phyloP scores from a whole-genome alignment of 2,113 vertebrate species.

The Brachyhypopomus occidentalis region DNA sequence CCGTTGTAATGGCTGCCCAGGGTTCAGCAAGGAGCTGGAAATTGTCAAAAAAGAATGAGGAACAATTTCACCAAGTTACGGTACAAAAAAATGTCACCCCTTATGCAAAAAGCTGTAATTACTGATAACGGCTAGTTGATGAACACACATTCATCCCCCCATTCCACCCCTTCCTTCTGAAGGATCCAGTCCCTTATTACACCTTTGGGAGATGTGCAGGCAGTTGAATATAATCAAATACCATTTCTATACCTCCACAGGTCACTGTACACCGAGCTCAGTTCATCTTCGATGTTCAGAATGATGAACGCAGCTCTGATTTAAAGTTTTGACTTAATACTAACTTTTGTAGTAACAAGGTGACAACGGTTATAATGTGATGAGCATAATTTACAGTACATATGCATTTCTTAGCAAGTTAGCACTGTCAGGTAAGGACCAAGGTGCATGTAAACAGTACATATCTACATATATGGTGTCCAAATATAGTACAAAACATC shows the following conservation, averaged over 20 bases:
- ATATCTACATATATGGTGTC: slow-evolving; percentile 2
- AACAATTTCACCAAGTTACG: no score
- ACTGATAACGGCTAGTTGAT: no score
- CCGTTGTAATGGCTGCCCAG: background rate
- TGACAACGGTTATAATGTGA: background rate
- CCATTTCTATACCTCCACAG: no score
- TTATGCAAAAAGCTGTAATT: no score
- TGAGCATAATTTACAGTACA: background rate
- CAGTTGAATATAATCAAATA: no score
- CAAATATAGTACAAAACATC: background rate
- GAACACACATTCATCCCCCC: no score
- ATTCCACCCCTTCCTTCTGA: no score
- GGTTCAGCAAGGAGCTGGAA: background rate
- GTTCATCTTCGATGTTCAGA: no score
- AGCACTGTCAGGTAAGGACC: background rate
- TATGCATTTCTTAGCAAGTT: background rate
- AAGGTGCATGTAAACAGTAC: background rate
- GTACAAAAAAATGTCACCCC: no score
- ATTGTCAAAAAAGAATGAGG: background rate
- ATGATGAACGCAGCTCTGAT: background rate
- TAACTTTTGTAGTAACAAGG: background rate
- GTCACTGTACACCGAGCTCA: no score
- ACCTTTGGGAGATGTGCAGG: no score
- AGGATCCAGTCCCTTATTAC: no score
- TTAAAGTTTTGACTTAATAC: background rate